These are phyloP conservation scores for Scaptomyza polygonia DNA, from an alignment of 2,888 invertebrate genomes.

Conservation along the genomic window DNA sequence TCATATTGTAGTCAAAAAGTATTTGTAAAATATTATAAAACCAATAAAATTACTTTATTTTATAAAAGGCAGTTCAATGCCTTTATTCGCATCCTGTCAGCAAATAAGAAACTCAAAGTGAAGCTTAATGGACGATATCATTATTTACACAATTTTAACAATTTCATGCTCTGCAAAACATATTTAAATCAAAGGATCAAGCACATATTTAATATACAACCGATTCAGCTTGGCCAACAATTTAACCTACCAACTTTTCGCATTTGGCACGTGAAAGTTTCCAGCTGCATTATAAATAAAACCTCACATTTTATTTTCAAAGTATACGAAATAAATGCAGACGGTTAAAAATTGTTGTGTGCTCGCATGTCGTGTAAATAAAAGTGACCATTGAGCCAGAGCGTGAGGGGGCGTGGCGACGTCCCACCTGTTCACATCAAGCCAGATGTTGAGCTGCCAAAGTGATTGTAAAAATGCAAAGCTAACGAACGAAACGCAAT, in stretches of 20 bases:
- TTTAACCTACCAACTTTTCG: constrained; percentile 2
- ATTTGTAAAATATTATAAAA: too few species aligned
- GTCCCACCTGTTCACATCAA: constrained; percentile 3
- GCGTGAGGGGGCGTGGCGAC: constrained; percentile 46
- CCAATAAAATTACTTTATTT: too few species aligned
- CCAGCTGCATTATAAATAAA: constrained; percentile 74
- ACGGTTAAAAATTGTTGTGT: constrained; percentile 64
- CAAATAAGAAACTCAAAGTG: neutral
- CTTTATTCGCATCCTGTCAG: too few species aligned
- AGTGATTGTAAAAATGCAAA: constrained; percentile 79
- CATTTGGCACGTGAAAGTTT: constrained; percentile 24
- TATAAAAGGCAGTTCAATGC: too few species aligned
- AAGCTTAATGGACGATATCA: constrained; percentile 5
- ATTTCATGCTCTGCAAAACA: constrained; percentile 37
- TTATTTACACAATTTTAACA: constrained; percentile 6
- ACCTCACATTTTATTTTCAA: constrained; percentile 72
- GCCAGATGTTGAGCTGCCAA: constrained; percentile 59
- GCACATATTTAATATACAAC: constrained; percentile 31
- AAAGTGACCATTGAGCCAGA: constrained; percentile 72
- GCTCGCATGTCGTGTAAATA: constrained; percentile 78
- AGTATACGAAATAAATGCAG: constrained; percentile 72
- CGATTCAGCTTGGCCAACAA: constrained; percentile 24
- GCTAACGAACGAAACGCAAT: constrained; percentile 79
- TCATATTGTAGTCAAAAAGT: too few species aligned
- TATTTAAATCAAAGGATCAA: constrained; percentile 48